phyloP scores from a whole-genome alignment of 2,888 invertebrate genomes.

The Chymomyza caudatula region DNA sequence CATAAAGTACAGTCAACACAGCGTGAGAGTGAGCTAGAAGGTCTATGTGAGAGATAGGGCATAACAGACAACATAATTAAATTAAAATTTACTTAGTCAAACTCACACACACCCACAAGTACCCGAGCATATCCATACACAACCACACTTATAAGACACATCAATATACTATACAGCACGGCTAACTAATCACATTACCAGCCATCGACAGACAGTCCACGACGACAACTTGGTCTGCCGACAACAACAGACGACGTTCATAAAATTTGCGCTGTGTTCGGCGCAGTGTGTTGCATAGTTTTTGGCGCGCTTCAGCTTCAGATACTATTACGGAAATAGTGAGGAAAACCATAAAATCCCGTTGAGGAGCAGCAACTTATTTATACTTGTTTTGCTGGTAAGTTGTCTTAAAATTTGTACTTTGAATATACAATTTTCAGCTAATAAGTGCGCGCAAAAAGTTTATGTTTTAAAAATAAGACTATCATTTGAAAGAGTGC shows the following conservation, averaged over 20 bases:
- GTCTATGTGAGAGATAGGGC: not conserved
- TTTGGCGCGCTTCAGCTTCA: slow-evolving; percentile 60
- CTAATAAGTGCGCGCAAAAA: not conserved
- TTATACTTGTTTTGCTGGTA: not conserved
- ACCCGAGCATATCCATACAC: slow-evolving; percentile 27
- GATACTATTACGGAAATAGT: slow-evolving; percentile 1
- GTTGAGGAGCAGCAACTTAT: not conserved
- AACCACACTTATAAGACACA: not conserved
- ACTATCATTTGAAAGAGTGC: too few species aligned
- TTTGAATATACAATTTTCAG: not conserved
- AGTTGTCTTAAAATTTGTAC: not conserved
- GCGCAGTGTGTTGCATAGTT: slow-evolving; percentile 55
- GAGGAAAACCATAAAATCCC: not conserved
- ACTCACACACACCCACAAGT: slow-evolving; percentile 14
- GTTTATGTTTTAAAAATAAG: too few species aligned
- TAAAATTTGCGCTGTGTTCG: slow-evolving; percentile 9
- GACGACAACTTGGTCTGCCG: slow-evolving; percentile 28
- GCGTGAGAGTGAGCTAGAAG: not conserved
- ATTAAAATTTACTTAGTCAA: slow-evolving; percentile 61
- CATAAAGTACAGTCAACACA: not conserved
- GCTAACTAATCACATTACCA: slow-evolving; percentile 66
- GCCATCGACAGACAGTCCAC: slow-evolving; percentile 42
- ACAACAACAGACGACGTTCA: slow-evolving; percentile 38
- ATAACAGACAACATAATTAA: slow-evolving; percentile 59
- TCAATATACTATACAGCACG: not conserved